Evolutionary conservation across 2,797 vertebrate species (phyloP), one percentile per base, ranked within the genome.

Genomic region (Lacerta viridis): DNA sequence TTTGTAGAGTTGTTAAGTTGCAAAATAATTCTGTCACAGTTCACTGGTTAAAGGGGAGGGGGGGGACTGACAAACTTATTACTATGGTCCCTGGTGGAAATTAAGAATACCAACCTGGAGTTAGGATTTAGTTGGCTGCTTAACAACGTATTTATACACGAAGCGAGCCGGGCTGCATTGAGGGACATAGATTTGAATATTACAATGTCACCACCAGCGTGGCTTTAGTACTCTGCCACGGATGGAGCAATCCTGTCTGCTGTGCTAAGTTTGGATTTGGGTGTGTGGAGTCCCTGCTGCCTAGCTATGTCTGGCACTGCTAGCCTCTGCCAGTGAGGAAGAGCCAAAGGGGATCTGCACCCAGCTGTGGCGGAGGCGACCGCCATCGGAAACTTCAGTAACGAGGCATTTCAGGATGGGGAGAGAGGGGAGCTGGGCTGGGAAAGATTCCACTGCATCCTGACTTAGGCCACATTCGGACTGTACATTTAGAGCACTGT

Each of bases 1-100:
- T 93, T 91, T 94, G 39, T 71, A 90, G 91, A 92, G 88, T 93
- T 95, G 59, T 94, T 88, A 91, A 91, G 11, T 29, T 94, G 85
- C 84, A 88, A 91, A 92, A 92, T 69, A 92, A 85, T 76, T 92
- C 82, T 79, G 91, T 87, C 25, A 80, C 59, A 86, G 90, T 81
- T 90, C 75, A 80, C 15, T n/a, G n/a, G 3, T 91, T 90, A 87
- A 39, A 0, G 0, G 5, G 36, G 79, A n/a, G 11, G 29, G 27
- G 27, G 9, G 64, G 6, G 75, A 0, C 36, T 0, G 0, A 61
- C 39, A 3, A 84, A 23, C 0, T 66, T 88, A 76, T 80, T 93
- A 55, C 75, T 72, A 18, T 23, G 55, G 2, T 90, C 80, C 20
- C 8, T 68, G 2, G 39, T 85, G 85, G 69, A 94, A 93, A 92